These are phyloP conservation scores for Druon quercuslanigerum DNA, from an alignment of 1,140 invertebrate genomes.

Conservation along the genomic window DNA sequence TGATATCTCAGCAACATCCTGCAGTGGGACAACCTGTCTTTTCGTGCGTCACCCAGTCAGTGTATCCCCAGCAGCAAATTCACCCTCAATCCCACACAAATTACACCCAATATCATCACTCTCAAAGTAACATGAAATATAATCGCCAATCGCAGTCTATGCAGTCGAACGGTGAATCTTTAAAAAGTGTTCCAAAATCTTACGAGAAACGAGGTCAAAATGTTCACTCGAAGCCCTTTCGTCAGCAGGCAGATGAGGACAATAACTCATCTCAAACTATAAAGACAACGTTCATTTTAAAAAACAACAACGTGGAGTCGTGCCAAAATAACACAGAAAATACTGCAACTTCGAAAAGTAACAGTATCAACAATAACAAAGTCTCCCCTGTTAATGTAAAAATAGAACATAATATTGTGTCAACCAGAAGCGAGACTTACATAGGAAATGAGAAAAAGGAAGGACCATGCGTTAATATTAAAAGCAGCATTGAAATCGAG, in stretches of 20 bases:
- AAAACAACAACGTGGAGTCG: conserved; percentile 56
- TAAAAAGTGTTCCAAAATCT: conserved; percentile 37
- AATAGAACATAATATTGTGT: conserved; percentile 60
- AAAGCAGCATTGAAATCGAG: conserved; percentile 62
- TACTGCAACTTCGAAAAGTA: conserved; percentile 47
- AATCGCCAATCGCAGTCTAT: conserved; percentile 52
- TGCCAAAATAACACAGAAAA: conserved; percentile 50
- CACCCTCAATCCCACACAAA: conserved; percentile 57
- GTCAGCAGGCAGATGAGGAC: conserved; percentile 52
- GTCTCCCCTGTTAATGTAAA: conserved; percentile 57
- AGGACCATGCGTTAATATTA: conserved; percentile 58
- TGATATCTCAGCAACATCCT: conserved; percentile 56
- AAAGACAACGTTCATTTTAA: conserved; percentile 59
- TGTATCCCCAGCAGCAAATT: conserved; percentile 52
- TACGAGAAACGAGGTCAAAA: conserved; percentile 22
- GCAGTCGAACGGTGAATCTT: conserved; percentile 52
- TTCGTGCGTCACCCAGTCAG: conserved; percentile 42
- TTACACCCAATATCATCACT: conserved; percentile 53
- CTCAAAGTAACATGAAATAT: conserved; percentile 54
- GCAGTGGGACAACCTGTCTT: conserved; percentile 55
- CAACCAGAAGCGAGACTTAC: conserved; percentile 55
- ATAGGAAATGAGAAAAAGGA: conserved; percentile 57
- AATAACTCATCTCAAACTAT: conserved; percentile 59
- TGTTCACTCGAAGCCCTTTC: conserved; percentile 43
- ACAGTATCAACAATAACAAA: conserved; percentile 53